Evolutionary conservation across 2,888 invertebrate species (phyloP), one percentile per base, ranked within the genome.

Genomic region (Melanargia galathea): DNA sequence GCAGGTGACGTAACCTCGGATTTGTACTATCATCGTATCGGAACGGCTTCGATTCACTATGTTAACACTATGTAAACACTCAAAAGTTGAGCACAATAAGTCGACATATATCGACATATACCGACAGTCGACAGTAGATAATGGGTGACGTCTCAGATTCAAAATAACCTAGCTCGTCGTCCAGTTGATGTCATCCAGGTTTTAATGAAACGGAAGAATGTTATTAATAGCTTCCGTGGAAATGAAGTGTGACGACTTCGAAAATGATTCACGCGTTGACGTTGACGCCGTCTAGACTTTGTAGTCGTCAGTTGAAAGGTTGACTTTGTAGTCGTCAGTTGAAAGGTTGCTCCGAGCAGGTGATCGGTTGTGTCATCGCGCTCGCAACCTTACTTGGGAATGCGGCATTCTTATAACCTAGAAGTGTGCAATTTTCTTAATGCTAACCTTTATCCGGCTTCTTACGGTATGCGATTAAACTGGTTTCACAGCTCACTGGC

Each of bases 1-100:
- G 72, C 70, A 63, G 73, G 74, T 89, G 88, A 88, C 86, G 89
- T 73, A 83, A 89, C 71, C 75, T 68, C 73, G 69, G 80, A 77
- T 83, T 82, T 79, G 79, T 83, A 77, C 75, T 81, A 80, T 55
- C 60, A 67, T 69, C 65, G 66, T 66, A 68, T 63, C 64, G 38
- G 65, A 56, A 63, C 57, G 54, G 57, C 40, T 66, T 67, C 64
- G 64, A 59, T 63, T 57, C 40, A n/a, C n/a, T n/a, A n/a, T n/a
- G n/a, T n/a, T 26, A 26, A 26, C 4, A 26, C 3, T 26, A 59
- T 70, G 64, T 70, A 70, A 69, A 71, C 67, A 70, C 64, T 62
- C 57, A 35, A 49, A 35, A 54, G 48, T 56, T 49, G 51, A 30
- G 51, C 30, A 30, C 30, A 51, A 5, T 10, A 20, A 33, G 20